These are phyloP conservation scores for Phortica variegata DNA, from an alignment of 1,140 invertebrate genomes.

Conservation along the genomic window DNA sequence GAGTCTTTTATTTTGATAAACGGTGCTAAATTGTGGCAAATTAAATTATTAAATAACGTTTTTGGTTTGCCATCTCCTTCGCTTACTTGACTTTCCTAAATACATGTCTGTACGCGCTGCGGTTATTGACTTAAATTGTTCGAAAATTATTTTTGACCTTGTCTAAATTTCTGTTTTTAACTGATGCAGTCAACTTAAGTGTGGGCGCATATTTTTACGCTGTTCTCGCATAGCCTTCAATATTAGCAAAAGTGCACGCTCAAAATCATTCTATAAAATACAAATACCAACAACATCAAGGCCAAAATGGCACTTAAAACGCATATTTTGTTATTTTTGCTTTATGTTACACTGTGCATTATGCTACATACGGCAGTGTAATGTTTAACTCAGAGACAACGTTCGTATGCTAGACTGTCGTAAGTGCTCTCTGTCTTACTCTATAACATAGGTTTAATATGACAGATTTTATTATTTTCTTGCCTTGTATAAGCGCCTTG, in stretches of 20 bases:
- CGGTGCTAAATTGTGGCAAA: constrained; percentile 56
- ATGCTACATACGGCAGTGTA: too few species aligned
- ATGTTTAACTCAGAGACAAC: too few species aligned
- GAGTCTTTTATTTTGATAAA: constrained; percentile 44
- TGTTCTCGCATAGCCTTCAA: too few species aligned
- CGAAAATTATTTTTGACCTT: constrained; percentile 53
- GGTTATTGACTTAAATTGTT: constrained; percentile 38
- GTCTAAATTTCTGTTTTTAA: constrained; percentile 38
- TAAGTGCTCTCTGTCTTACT: too few species aligned
- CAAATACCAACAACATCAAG: too few species aligned
- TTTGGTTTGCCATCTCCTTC: constrained; percentile 24
- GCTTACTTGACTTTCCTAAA: constrained; percentile 7
- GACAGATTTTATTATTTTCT: too few species aligned
- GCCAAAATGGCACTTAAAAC: too few species aligned
- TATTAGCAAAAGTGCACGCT: neutral
- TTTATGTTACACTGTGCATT: too few species aligned
- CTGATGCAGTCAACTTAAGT: neutral
- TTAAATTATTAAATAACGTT: constrained; percentile 56
- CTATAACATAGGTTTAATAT: too few species aligned
- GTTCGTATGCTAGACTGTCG: too few species aligned
- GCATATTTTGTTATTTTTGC: too few species aligned
- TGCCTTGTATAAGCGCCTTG: too few species aligned
- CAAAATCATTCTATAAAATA: neutral
- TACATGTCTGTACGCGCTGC: constrained; percentile 6
- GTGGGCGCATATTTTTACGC: constrained; percentile 22